Base-by-base conservation (phyloP, 2,797 vertebrate genomes). In the Poeciliopsis gracilis region DNA sequence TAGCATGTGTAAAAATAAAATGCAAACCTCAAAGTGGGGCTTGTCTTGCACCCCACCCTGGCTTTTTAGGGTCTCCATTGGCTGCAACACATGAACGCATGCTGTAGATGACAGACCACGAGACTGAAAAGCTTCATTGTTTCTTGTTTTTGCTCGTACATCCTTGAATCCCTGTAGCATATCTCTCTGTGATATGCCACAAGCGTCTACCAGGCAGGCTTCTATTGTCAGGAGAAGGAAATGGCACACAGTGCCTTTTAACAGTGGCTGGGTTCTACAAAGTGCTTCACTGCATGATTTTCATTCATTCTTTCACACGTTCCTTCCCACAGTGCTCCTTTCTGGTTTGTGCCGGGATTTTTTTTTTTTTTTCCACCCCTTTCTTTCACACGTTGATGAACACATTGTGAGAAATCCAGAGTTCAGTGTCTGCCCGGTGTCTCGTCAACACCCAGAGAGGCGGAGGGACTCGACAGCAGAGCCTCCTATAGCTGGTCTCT, bases 11-110 rank as follows among this genome's bases (percentile, higher is more conserved):
- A 72, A 79, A 55, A 79, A 45, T 28, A 20, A 38, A 84, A 80
- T 78, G 28, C 55, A 69, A 80, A 78, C 47, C 46, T 51, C 69
- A 74, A 63, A 78, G 80, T 71, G 46, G 66, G 57, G 45, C 66
- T 76, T 57, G n/a, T 77, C 71, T 61, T 66, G 18, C 61, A 9
- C 9, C 30, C 15, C 7, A 30, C 28, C 57, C 28, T 36, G 36
- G 30, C 2, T 36, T 63, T 7, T 77, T 23, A 59, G 59, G 13
- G 20, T 66, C 2, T 67, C 70, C 6, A 30, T 74, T 76, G 51
- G 73, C 66, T 74, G 41, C 76, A 76, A 72, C 61, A 47, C 51
- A 30, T 81, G 69, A 70, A 70, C 30, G 38, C 78, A 82, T 59
- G 72, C 51, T 57, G 57, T 38, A 13, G 59, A 33, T 80, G 77